Evolutionary conservation across 2,113 vertebrate genomes (phyloP), one percentile per base, ranked within the genome.

Genomic region (Dromas ardeola): DNA sequence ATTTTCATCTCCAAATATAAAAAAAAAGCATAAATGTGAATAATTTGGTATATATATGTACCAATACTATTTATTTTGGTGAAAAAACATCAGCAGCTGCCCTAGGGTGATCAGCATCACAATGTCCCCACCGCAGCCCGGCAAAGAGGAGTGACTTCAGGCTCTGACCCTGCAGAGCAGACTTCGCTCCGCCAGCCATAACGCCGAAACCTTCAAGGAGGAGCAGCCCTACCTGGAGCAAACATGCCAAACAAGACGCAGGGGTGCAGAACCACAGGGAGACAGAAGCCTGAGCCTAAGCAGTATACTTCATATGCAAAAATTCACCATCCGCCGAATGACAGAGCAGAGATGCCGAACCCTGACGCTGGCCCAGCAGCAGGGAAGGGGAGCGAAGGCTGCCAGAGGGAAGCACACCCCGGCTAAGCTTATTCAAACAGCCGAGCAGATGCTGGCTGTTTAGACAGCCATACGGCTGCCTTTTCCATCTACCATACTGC

Each of bases 361-460:
- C 45, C 91, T 63, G 32, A 16, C 1, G 14, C 63, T 17, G 49
- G 94, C 40, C 62, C 84, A 76, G 62, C 47, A 66, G 29, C 70
- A 52, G 52, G 40, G 84, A 90, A 71, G 80, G 70, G 53, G n/a
- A 45, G 65, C 9, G 17, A 11, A 79, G 56, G 76, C 49, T 81
- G 87, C 88, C 84, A 82, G 93, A 59, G 92, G 84, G 36, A 91
- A 81, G 69, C 69, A 69, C n/a, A 82, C 67, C 63, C 94, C 50
- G 65, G 13, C 36, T 34, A 21, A 87, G 91, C n/a, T 76, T 66
- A 36, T 22, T 70, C 56, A 87, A 80, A 90, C 72, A 92, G 92
- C 62, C 7, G 45, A 96, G 92, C 95, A 96, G 97, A 96, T 94
- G 89, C 86, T 53, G 89, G 79, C 86, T 86, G 88, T 86, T 93